These are phyloP conservation scores for Dicroscelio sp. DNA, from an alignment of 2,888 invertebrate genomes.

Conservation along the genomic window DNA sequence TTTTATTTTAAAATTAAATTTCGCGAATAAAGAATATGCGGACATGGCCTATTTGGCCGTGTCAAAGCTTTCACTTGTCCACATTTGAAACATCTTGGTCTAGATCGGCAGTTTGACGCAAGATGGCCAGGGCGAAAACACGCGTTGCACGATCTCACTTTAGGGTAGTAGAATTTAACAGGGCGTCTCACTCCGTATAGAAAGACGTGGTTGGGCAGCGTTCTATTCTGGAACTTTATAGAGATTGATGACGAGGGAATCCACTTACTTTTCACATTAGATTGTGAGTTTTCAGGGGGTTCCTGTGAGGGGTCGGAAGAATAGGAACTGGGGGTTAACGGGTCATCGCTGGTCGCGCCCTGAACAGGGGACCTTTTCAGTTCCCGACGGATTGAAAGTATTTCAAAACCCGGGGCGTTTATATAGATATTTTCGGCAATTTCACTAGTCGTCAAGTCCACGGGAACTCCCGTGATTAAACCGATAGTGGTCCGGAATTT, in stretches of 20 bases:
- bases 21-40: too few species aligned
- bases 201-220: background rate
- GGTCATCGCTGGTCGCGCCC: too few species aligned
- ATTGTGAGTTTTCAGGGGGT: too few species aligned
- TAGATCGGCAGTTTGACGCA: background rate
- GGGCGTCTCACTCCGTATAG: background rate
- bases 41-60: too few species aligned
- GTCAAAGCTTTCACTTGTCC: background rate
- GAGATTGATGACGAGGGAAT: slow-evolving; percentile 11
- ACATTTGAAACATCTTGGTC: slow-evolving; percentile 26
- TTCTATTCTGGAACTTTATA: background rate
- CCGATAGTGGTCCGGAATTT: slow-evolving; percentile 12
- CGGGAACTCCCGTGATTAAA: background rate
- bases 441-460: background rate
- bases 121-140: slow-evolving; percentile 23
- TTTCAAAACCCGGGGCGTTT: background rate
- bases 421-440: background rate
- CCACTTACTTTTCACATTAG: too few species aligned
- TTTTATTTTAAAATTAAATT: too few species aligned
- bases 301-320: too few species aligned
- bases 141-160: background rate
- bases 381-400: background rate
- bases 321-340: too few species aligned
- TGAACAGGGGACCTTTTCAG: too few species aligned
- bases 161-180: background rate